These are phyloP conservation scores for Paralinhomoeus sp. DNA, from an alignment of 2,888 invertebrate genomes.

Conservation along the genomic window DNA sequence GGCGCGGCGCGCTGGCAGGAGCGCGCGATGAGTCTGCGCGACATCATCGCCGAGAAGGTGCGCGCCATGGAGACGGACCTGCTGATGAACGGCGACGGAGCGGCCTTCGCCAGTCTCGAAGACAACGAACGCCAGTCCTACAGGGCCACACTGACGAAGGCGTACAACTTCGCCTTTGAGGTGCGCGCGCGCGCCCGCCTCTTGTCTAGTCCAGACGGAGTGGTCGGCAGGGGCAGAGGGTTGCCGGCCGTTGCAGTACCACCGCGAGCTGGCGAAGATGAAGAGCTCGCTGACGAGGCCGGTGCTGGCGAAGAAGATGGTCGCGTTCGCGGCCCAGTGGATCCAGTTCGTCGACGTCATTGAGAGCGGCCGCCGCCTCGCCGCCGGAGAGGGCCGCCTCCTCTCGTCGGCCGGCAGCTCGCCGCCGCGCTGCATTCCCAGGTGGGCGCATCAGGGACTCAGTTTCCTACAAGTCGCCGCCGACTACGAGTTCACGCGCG, in stretches of 20 bases:
- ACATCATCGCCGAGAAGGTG: slow-evolving; percentile 37
- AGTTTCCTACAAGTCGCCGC: slow-evolving; percentile 26
- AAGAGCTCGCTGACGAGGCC: slow-evolving; percentile 32
- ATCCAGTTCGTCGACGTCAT: slow-evolving; percentile 58
- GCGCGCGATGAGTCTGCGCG: slow-evolving; percentile 37
- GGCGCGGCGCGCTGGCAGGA: slow-evolving; percentile 27
- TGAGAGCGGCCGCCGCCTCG: slow-evolving; percentile 8
- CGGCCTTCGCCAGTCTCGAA: slow-evolving; percentile 36
- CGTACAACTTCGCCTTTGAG: slow-evolving; percentile 72
- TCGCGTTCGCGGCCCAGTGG: slow-evolving; percentile 55
- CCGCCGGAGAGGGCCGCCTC: too few relatives aligned
- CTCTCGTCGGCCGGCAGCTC: too few relatives aligned
- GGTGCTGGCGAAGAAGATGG: slow-evolving; percentile 38
- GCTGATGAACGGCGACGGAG: slow-evolving; percentile 29
- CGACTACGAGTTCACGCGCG: slow-evolving; percentile 22
- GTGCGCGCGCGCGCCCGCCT: slow-evolving; percentile 14
- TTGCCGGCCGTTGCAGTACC: slow-evolving; percentile 27
- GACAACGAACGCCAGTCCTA: slow-evolving; percentile 39
- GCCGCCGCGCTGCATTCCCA: slow-evolving; percentile 6
- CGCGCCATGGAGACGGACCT: slow-evolving; percentile 37
- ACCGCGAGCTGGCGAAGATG: slow-evolving; percentile 47
- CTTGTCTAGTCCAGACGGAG: slow-evolving; percentile 8
- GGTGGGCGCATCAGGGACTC: slow-evolving; percentile 28
- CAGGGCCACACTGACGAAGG: slow-evolving; percentile 56
- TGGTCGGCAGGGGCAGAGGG: background rate